phyloP scores from a whole-genome alignment of 2,113 vertebrate genomes.

The Thamnophis sirtalis region DNA sequence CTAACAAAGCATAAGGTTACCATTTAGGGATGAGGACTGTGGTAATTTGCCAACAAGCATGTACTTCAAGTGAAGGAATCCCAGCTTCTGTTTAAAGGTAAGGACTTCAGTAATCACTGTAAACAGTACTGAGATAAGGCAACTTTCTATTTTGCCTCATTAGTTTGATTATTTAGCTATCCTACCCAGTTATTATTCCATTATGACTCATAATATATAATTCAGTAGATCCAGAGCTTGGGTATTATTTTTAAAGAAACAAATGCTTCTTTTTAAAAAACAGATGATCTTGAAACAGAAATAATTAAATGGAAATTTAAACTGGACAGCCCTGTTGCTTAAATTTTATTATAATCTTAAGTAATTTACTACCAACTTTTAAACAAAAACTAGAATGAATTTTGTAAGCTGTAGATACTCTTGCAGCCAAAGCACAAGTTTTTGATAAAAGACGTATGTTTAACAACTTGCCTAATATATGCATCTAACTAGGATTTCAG shows the following conservation, averaged over 20 bases:
- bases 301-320: not conserved
- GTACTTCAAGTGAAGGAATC: not conserved
- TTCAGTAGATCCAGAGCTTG: not conserved
- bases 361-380: not conserved
- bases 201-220: not conserved
- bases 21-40: not conserved
- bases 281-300: not conserved
- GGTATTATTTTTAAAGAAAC: not conserved
- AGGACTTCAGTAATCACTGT: not conserved
- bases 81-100: not conserved
- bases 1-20: not conserved
- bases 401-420: not conserved
- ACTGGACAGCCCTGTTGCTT: not conserved
- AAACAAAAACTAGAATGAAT: not conserved
- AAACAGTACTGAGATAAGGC: not conserved
- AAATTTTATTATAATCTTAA: not conserved
- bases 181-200: not conserved
- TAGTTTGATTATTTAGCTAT: not conserved
- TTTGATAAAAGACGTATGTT: not conserved
- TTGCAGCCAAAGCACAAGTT: not conserved
- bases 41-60: not conserved
- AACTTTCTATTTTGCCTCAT: not conserved
- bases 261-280: not conserved
- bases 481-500: not conserved
- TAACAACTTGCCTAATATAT: not conserved